Conservation (phyloP, 2,797 vertebrate genomes). For the Pseudopleuronectes americanus region DNA sequence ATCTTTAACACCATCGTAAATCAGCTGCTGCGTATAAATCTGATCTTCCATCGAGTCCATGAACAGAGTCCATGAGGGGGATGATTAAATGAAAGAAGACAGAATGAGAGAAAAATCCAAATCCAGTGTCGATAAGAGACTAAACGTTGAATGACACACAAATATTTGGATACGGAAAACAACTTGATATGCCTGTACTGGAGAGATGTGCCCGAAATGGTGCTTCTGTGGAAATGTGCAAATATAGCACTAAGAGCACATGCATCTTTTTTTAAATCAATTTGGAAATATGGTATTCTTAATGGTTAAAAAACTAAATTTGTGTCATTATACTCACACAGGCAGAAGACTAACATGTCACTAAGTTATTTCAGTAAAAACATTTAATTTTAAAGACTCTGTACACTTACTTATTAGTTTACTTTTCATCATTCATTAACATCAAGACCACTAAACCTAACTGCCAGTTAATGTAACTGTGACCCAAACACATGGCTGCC, state of each 20-base stretch:
- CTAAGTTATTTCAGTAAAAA: too few species aligned
- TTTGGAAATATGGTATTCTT: too few species aligned
- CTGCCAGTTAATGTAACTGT: too few species aligned
- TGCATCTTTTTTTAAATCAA: background rate
- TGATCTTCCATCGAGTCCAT: slow-evolving; percentile 59
- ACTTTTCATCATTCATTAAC: too few species aligned
- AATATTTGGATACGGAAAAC: slow-evolving; percentile 33
- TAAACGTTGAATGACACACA: slow-evolving; percentile 27
- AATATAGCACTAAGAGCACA: background rate
- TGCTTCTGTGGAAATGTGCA: slow-evolving; percentile 6
- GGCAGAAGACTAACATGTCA: too few species aligned
- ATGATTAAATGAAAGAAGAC: slow-evolving; percentile 60
- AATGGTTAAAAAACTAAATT: too few species aligned
- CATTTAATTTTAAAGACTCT: too few species aligned
- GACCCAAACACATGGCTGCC: too few species aligned
- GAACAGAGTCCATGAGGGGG: slow-evolving; percentile 38
- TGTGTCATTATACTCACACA: too few species aligned
- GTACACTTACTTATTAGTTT: too few species aligned
- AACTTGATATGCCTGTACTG: slow-evolving; percentile 7
- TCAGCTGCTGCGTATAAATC: slow-evolving; percentile 64
- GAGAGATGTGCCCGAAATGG: background rate
- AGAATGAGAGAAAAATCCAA: slow-evolving; percentile 15
- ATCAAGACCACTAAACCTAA: too few species aligned
- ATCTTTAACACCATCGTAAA: slow-evolving; percentile 72
- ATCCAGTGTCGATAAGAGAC: slow-evolving; percentile 20